These are phyloP conservation scores for Metalampra italica DNA, from an alignment of 2,888 invertebrate species.

Conservation along the genomic window DNA sequence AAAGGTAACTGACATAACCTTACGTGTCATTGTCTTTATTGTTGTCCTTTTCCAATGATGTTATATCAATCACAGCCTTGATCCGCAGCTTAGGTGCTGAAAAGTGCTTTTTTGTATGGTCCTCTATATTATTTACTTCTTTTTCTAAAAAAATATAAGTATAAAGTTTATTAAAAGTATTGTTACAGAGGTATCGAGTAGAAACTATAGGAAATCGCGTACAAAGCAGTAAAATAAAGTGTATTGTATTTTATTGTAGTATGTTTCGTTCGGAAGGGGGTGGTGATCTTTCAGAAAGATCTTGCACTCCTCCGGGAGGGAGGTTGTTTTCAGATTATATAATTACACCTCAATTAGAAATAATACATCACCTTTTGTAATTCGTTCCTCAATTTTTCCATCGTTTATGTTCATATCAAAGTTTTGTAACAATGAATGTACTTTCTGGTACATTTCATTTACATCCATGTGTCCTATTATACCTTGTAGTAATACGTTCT, in stretches of 20 bases:
- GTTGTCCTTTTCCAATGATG: conserved; percentile 24
- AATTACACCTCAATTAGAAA: not conserved
- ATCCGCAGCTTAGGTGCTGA: conserved; percentile 43
- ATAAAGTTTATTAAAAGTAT: too few species aligned
- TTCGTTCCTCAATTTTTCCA: not conserved
- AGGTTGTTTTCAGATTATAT: too few species aligned
- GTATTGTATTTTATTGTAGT: too few species aligned
- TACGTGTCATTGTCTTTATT: conserved; percentile 32
- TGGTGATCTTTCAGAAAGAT: too few species aligned
- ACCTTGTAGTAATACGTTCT: conserved; percentile 51
- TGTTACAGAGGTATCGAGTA: too few species aligned
- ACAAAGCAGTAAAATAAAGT: too few species aligned
- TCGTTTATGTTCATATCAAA: conserved; percentile 13
- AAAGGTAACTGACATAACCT: conserved; percentile 25
- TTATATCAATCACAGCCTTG: conserved; percentile 55
- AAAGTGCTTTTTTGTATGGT: conserved; percentile 13
- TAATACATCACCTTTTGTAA: not conserved
- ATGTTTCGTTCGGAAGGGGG: too few species aligned
- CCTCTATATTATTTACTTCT: too few species aligned
- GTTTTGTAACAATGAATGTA: conserved; percentile 25
- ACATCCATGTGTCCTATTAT: conserved; percentile 49
- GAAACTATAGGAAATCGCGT: too few species aligned
- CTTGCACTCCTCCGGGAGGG: too few species aligned
- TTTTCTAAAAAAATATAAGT: too few species aligned
- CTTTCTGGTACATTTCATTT: conserved; percentile 38